phyloP scores from a whole-genome alignment of 2,113 vertebrate species.

The Cyanistes caeruleus region DNA sequence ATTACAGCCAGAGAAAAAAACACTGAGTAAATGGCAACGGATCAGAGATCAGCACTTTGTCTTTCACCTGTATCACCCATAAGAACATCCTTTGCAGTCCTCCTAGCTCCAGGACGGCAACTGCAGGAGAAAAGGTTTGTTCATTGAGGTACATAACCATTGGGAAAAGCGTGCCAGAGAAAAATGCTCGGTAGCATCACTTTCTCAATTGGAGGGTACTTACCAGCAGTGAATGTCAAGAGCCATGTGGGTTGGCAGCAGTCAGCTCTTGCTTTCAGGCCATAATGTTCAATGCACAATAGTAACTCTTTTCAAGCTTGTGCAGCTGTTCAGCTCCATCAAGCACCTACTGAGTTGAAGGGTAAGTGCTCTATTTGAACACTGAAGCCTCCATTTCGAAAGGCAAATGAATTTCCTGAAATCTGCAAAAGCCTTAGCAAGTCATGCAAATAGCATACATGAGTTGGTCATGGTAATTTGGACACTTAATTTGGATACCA shows the following conservation, averaged over 20 bases:
- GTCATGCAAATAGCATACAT: constrained; percentile 13
- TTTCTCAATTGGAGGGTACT: constrained; percentile 4
- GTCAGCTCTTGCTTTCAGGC: constrained; percentile 47
- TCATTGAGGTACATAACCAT: neutral
- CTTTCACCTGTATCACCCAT: neutral
- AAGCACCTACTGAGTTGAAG: constrained; percentile 70
- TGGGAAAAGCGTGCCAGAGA: neutral
- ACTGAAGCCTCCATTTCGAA: constrained; percentile 20
- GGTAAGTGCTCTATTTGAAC: constrained; percentile 43
- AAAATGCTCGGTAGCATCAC: neutral
- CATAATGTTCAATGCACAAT: constrained; percentile 43
- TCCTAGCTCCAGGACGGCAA: neutral
- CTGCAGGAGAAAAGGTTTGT: neutral
- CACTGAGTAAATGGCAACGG: neutral
- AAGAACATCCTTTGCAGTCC: neutral
- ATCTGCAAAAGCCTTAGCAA: constrained; percentile 32
- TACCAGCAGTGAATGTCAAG: constrained; percentile 2
- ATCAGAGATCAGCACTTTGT: constrained; percentile 24
- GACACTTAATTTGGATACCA: neutral
- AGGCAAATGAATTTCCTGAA: constrained; percentile 62
- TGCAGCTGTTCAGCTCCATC: constrained; percentile 67
- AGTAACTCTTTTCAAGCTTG: constrained; percentile 56
- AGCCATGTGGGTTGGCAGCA: constrained; percentile 10
- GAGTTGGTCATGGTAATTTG: constrained; percentile 8
- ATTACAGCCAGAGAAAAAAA: neutral